phyloP scores from a whole-genome alignment of 2,113 vertebrate species.

The Callaeas wilsoni region DNA sequence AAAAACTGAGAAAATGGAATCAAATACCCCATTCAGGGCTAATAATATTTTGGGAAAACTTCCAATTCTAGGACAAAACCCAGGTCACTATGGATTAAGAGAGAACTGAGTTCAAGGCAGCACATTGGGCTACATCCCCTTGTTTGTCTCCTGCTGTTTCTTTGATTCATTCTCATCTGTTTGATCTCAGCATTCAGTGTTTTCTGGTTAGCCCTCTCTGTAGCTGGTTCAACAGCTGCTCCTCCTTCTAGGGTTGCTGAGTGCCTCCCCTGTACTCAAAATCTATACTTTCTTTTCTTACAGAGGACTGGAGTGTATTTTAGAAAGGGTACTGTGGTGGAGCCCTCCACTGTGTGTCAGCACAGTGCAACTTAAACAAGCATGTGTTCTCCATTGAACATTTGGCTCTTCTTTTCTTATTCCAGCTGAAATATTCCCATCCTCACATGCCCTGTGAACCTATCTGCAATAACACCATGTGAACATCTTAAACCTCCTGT shows the following conservation, averaged over 20 bases:
- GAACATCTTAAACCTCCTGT: not conserved
- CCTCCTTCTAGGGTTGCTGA: not conserved
- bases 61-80: not conserved
- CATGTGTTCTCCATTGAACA: not conserved
- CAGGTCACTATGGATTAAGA: not conserved
- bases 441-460: not conserved
- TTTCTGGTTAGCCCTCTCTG: not conserved
- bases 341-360: conserved; percentile 29
- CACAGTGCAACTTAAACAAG: not conserved
- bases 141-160: not conserved
- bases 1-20: not conserved
- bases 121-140: not conserved
- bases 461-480: not conserved
- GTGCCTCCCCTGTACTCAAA: not conserved
- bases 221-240: not conserved
- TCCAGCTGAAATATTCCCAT: not conserved
- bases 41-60: not conserved
- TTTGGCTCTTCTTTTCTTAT: not conserved
- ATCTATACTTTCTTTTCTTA: not conserved
- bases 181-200: not conserved
- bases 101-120: not conserved
- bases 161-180: not conserved
- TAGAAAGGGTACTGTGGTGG: not conserved
- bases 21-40: not conserved
- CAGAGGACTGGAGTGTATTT: not conserved